Conservation (phyloP, 2,113 vertebrate genomes). For the Cephalopholis sonnerati region DNA sequence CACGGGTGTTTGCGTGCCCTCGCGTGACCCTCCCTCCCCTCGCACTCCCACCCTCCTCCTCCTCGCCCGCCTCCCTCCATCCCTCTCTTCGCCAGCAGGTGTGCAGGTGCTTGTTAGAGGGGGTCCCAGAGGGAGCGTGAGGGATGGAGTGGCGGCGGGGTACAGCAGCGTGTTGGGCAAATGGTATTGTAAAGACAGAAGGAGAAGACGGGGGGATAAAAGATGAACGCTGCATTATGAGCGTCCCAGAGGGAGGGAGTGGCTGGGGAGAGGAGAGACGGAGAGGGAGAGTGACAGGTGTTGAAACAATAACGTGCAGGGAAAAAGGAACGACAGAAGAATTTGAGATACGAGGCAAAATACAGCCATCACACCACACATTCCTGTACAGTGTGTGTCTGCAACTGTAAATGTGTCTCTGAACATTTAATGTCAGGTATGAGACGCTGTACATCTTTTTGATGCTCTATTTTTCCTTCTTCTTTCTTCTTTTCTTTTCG, state of each 20-base stretch:
- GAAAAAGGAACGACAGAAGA: not conserved
- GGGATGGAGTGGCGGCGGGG: constrained; percentile 6
- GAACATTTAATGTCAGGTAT: not conserved
- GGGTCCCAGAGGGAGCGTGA: constrained; percentile 52
- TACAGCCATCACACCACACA: not conserved
- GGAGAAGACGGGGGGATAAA: constrained; percentile 8
- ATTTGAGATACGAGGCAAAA: not conserved
- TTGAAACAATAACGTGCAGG: not conserved
- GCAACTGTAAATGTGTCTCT: not conserved
- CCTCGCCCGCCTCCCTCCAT: too few species aligned
- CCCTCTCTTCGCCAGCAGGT: constrained; percentile 32
- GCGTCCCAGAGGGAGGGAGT: constrained; percentile 46
- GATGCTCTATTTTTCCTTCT: too few species aligned
- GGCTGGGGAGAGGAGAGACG: not conserved
- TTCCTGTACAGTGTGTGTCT: not conserved
- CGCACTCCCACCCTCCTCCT: not conserved
- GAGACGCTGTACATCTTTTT: not conserved
- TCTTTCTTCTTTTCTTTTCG: not conserved
- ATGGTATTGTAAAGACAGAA: constrained; percentile 30
- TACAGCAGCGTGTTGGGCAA: constrained; percentile 18
- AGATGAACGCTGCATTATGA: constrained; percentile 46
- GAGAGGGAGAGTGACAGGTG: not conserved
- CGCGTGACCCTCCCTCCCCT: constrained; percentile 24
- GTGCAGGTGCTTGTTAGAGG: constrained; percentile 73
- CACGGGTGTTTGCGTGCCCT: constrained; percentile 70